Base-by-base conservation (phyloP, 92 coral and sea anemone species). In the Parazoanthus atlanticus region DNA sequence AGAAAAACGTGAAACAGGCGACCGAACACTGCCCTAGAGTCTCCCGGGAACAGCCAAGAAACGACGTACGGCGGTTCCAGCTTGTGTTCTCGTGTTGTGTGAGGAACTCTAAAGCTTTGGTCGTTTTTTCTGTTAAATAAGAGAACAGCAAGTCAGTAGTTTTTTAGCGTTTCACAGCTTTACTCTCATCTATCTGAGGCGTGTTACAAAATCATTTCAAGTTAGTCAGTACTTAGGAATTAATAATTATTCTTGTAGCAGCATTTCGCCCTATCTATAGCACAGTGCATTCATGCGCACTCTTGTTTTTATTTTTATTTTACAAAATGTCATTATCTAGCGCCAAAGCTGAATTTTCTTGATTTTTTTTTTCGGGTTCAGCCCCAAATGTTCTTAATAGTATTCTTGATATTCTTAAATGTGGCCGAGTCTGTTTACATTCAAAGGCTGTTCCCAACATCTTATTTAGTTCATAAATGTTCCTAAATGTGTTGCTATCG, bases 11-110 rank as follows among this genome's bases (percentile, higher is more conserved):
- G 52, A 94, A 81, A 34, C 92, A 87, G 65, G 91, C 82, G 21
- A 93, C 94, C 13, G 94, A 94, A 76, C 95, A 86, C 74, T 88
- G 86, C 2, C 98, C 98, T 36, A 94, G 90, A 25, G 89, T 74
- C 70, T 94, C 98, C 54, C 92, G 98, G 8, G 77, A 73, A 80
- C 98, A 94, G 32, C 88, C 88, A 6, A 91, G 86, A 67, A 94
- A 93, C 21, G 69, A 61, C 10, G 95, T 92, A 25, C 92, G 56
- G 16, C 98, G 94, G 86, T 38, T 79, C 83, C 83, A 79, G 15
- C 26, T 78, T 26, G 66, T 79, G 38, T 11, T 79, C 11, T 46
- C 83, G 4, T 28, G 82, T 28, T 11, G 32, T 78, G 82, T 11
- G 28, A 78, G 26, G 8, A 47, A 3, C 47, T 78, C 66, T 26